Evolutionary conservation across 2,888 invertebrate genomes (phyloP).

Genomic region (Chaetogeoica ovagalla): DNA sequence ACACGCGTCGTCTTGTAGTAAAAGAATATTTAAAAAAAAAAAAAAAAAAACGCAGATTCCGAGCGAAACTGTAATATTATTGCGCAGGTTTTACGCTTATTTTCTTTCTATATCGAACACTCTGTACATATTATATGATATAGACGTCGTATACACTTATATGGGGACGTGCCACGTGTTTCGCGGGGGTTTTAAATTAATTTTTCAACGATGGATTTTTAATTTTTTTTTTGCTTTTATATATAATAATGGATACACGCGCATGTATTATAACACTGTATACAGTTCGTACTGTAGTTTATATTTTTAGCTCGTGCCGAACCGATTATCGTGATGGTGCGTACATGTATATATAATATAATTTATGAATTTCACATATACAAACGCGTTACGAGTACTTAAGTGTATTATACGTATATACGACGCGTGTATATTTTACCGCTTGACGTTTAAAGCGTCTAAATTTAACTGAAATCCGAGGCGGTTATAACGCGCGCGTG

Average conservation of each 20-base stretch:
- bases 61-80: too few species aligned
- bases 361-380: not conserved
- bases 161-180: not conserved
- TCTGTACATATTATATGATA: too few species aligned
- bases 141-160: not conserved
- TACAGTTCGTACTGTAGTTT: not conserved
- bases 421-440: not conserved
- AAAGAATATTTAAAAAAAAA: too few species aligned
- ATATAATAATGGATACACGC: not conserved
- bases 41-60: too few species aligned
- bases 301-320: conserved; percentile 5
- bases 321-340: not conserved
- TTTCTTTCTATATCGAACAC: too few species aligned
- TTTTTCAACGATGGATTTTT: conserved; percentile 7
- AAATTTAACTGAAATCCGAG: too few species aligned
- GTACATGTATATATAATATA: not conserved
- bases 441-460: too few species aligned
- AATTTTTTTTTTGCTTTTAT: not conserved
- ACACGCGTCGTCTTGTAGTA: too few species aligned
- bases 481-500: not conserved
- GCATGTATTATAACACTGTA: too few species aligned
- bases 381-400: not conserved
- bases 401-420: not conserved
- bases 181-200: not conserved
- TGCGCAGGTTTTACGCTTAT: too few species aligned